These are phyloP conservation scores for Lepidonotus clava DNA, from an alignment of 2,888 invertebrate genomes.

Conservation along the genomic window DNA sequence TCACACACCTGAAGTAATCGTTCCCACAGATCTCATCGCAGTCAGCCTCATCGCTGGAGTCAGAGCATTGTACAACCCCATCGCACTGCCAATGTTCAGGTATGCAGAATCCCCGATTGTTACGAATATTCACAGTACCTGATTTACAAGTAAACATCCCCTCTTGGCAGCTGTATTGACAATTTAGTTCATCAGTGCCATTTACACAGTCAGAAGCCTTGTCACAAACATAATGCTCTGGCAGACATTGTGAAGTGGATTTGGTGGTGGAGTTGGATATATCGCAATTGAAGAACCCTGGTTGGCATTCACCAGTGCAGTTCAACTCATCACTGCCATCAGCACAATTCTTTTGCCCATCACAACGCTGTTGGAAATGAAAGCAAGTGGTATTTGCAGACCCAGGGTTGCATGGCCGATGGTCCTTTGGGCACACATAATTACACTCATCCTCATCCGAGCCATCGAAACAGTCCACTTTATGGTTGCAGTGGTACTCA, in stretches of 20 bases:
- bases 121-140: neutral
- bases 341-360: slow-evolving; percentile 52
- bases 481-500: slow-evolving; percentile 51
- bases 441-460: slow-evolving; percentile 58
- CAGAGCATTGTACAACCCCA: slow-evolving; percentile 28
- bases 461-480: slow-evolving; percentile 56
- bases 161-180: slow-evolving; percentile 49
- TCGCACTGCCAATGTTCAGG: slow-evolving; percentile 44
- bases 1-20: slow-evolving; percentile 54
- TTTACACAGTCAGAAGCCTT: slow-evolving; percentile 59
- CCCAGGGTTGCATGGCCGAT: slow-evolving; percentile 53
- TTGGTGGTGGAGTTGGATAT: neutral
- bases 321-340: slow-evolving; percentile 57
- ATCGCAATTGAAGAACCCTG: slow-evolving; percentile 50
- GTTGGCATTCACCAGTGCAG: slow-evolving; percentile 45
- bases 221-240: slow-evolving; percentile 54
- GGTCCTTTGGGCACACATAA: slow-evolving; percentile 42
- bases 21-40: slow-evolving; percentile 53
- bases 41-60: slow-evolving; percentile 58
- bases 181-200: slow-evolving; percentile 37
- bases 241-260: neutral
- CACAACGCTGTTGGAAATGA: neutral
- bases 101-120: slow-evolving; percentile 50
- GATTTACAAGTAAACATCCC: slow-evolving; percentile 25
- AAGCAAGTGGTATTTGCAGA: neutral